A percentile compares a stretch with the other conserved stretches of the same genome.
Evolutionary conservation across 2,113 vertebrate species (phyloP).

Genomic region (Circaetus gallicus): DNA sequence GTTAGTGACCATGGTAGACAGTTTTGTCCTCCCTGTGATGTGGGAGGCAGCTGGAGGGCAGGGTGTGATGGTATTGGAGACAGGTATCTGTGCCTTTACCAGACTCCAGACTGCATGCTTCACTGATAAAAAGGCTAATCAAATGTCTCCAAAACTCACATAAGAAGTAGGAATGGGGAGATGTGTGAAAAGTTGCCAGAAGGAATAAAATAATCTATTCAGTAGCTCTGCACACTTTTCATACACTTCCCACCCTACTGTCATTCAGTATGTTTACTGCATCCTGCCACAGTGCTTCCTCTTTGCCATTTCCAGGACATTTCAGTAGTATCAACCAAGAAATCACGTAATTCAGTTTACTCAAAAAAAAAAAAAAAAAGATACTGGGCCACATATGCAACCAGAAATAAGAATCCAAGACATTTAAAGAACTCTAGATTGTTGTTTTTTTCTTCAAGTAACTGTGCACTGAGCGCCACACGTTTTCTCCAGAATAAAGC

Average conservation of each 20-base stretch:
- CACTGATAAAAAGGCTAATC: conserved; percentile 48
- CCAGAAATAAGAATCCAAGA: background rate
- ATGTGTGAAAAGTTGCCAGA: background rate
- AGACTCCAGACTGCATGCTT: conserved; percentile 55
- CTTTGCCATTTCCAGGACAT: background rate
- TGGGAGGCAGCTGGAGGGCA: conserved; percentile 65
- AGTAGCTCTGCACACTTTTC: background rate
- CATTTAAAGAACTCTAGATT: background rate
- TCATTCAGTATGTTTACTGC: background rate
- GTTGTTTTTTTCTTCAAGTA: background rate
- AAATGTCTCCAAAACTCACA: conserved; percentile 33
- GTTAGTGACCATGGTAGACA: conserved; percentile 42
- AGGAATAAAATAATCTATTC: background rate
- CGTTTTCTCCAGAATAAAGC: background rate
- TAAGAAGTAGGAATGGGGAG: background rate
- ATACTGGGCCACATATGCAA: background rate
- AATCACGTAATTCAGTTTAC: background rate
- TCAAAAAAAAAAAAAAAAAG: background rate
- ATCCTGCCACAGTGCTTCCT: background rate
- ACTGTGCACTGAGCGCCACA: background rate
- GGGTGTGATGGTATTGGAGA: conserved; percentile 7
- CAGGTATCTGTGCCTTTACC: conserved; percentile 50
- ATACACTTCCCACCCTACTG: background rate
- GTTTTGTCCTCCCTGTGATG: conserved; percentile 57
- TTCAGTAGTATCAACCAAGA: background rate